Percentiles rank a stretch among this genome's conserved stretches.
Evolutionary conservation across 1,140 invertebrate genomes (phyloP).

Genomic region (Pseudomyrmex sp.): DNA sequence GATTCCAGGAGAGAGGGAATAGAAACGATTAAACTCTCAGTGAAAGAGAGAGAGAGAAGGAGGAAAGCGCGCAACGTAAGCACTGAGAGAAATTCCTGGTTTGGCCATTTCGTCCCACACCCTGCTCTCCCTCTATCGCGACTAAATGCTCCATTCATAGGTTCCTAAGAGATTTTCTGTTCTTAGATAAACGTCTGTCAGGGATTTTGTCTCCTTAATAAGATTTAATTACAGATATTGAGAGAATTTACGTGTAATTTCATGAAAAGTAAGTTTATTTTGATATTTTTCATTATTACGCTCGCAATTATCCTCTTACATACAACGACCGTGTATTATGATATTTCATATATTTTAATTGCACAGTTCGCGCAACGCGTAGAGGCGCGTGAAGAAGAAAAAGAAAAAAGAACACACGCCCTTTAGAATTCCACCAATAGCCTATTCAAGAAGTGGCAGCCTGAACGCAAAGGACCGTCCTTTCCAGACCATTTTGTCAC

Average conservation of each 20-base stretch:
- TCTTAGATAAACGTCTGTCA: not conserved
- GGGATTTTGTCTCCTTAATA: not conserved
- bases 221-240: no score
- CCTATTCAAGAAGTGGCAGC: slow-evolving; percentile 54
- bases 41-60: no score
- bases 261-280: not conserved
- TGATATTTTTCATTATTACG: no score
- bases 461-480: slow-evolving; percentile 41
- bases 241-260: not conserved
- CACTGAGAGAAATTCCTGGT: slow-evolving; percentile 37
- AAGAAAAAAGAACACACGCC: slow-evolving; percentile 20
- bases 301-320: not conserved
- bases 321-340: not conserved
- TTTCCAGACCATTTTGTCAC: slow-evolving; percentile 59
- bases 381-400: not conserved
- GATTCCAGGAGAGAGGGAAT: not conserved
- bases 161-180: not conserved
- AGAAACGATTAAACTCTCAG: slow-evolving; percentile 52
- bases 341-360: slow-evolving; percentile 29
- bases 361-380: slow-evolving; percentile 1
- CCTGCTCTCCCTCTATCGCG: not conserved
- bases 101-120: slow-evolving; percentile 18
- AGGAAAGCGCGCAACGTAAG: not conserved
- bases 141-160: slow-evolving; percentile 17
- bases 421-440: slow-evolving; percentile 60